Percentiles rank a stretch among this genome's conserved stretches.
phyloP scores from a whole-genome alignment of 2,888 invertebrate genomes.

The Synanthedon andrenaeformis region DNA sequence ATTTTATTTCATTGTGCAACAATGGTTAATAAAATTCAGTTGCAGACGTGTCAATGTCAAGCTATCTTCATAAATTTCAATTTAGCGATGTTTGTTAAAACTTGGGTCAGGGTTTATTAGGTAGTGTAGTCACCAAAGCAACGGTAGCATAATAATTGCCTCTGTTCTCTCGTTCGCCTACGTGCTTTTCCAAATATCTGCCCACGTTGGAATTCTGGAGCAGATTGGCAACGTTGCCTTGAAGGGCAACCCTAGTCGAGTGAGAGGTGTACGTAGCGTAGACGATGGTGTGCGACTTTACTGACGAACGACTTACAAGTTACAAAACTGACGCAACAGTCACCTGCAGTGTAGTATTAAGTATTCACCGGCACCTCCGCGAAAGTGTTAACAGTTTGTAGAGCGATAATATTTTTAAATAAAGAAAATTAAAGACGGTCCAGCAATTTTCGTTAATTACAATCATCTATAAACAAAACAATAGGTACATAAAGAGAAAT shows the following conservation, averaged over 20 bases:
- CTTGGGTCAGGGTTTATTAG: not conserved
- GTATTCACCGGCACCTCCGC: too few species aligned
- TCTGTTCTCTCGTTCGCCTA: constrained; percentile 6
- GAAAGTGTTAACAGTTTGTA: too few species aligned
- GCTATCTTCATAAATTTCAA: not conserved
- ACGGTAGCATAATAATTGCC: constrained; percentile 2
- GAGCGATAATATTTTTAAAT: too few species aligned
- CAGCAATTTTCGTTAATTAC: too few species aligned
- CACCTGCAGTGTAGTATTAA: too few species aligned
- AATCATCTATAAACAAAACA: too few species aligned
- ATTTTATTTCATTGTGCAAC: too few species aligned
- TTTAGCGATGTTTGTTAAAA: not conserved
- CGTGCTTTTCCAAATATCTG: constrained; percentile 4
- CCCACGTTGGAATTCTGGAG: constrained; percentile 3
- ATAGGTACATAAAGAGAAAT: too few species aligned
- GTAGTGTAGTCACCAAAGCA: not conserved
- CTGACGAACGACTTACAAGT: constrained; percentile 1
- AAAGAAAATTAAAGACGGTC: too few species aligned
- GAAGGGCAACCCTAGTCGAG: constrained; percentile 29
- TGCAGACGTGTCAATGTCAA: not conserved
- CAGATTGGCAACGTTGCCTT: not conserved
- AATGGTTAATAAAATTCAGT: not conserved
- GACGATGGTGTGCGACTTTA: constrained; percentile 21
- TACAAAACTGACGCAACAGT: too few species aligned
- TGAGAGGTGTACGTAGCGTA: constrained; percentile 32